Evolutionary conservation across 2,113 vertebrate species (phyloP).

Genomic region (Atherinomorus stipes): DNA sequence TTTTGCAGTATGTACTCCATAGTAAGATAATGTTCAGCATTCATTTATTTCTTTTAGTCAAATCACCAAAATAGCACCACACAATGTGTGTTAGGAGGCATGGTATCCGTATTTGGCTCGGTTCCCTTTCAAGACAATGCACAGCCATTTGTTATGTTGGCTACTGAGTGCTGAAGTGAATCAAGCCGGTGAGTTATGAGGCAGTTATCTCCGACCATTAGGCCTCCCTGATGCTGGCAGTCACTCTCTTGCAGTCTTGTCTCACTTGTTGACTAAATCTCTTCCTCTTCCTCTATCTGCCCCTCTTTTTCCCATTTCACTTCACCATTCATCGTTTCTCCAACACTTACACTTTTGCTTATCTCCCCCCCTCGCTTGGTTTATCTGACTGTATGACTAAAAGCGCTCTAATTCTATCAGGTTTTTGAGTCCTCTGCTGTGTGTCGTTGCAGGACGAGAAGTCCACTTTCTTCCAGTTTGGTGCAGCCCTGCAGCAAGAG

Average conservation of each 20-base stretch:
- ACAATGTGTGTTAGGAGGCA: not conserved
- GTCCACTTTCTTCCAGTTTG: constrained; percentile 98
- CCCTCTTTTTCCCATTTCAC: constrained; percentile 20
- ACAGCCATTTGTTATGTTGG: constrained; percentile 19
- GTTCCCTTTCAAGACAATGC: constrained; percentile 25
- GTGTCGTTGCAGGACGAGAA: constrained; percentile 87
- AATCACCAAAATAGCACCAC: not conserved
- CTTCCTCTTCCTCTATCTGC: constrained; percentile 24
- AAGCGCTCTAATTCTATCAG: constrained; percentile 37
- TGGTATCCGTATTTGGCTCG: constrained; percentile 9
- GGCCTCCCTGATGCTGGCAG: constrained; percentile 24
- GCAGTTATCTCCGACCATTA: constrained; percentile 46
- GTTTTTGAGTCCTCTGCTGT: constrained; percentile 18
- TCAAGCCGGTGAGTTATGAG: constrained; percentile 65
- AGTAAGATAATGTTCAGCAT: not conserved
- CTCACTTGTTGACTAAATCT: constrained; percentile 51
- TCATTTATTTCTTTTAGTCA: not conserved
- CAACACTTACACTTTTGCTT: constrained; percentile 34
- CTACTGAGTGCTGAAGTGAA: constrained; percentile 24
- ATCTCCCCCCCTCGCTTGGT: constrained; percentile 29
- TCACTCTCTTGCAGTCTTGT: constrained; percentile 37
- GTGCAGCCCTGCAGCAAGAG: constrained; percentile 97
- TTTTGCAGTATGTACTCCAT: not conserved
- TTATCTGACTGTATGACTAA: constrained; percentile 52
- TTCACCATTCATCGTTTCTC: constrained; percentile 27